Evolutionary conservation across 2,113 vertebrate species (phyloP).

Genomic region (Dicrurus megarhynchus): DNA sequence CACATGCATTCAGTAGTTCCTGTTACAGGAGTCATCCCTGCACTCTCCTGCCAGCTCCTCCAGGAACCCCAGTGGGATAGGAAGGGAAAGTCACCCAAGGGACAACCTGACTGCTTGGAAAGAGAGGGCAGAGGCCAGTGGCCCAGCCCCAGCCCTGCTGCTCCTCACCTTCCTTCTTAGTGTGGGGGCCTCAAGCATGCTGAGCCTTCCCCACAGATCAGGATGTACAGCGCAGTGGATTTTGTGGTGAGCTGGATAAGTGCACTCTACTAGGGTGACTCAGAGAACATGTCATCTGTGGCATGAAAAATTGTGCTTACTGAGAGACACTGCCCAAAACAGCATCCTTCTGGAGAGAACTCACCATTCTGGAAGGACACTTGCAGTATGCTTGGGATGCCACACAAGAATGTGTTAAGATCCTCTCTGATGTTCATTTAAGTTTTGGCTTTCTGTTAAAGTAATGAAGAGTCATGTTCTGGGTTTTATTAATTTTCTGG

Average conservation of each 20-base stretch:
- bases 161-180: not conserved
- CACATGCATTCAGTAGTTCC: not conserved
- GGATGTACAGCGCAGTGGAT: accelerated
- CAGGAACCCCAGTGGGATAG: not conserved
- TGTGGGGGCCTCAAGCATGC: accelerated
- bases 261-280: not conserved
- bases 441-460: not conserved
- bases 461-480: not conserved
- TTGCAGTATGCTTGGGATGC: not conserved
- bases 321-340: not conserved
- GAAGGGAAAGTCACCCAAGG: not conserved
- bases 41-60: not conserved
- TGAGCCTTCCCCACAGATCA: not conserved
- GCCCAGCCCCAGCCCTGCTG: not conserved
- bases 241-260: not conserved
- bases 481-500: constrained; percentile 9
- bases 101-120: not conserved
- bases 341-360: not conserved
- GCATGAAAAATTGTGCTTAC: not conserved
- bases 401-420: not conserved
- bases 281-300: not conserved
- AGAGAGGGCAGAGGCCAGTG: not conserved
- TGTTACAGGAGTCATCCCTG: not conserved
- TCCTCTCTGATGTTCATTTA: not conserved
- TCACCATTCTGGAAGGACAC: not conserved